Evolutionary conservation across 2,797 vertebrate species (phyloP), one percentile per base, ranked within the genome.

Genomic region (Tokudaia tokunoshimensis): DNA sequence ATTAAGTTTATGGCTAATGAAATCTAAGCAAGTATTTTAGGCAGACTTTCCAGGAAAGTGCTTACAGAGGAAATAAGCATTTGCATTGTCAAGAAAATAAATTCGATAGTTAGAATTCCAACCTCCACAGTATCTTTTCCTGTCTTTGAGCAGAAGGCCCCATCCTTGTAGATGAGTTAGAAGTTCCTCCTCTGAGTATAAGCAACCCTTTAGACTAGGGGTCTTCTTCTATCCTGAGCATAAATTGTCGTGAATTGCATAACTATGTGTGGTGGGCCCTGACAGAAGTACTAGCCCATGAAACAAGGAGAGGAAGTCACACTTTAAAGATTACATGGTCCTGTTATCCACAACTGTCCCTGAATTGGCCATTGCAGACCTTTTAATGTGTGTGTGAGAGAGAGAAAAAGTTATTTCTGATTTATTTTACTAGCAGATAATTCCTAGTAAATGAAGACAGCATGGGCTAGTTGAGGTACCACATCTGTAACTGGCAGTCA

Each of bases 391-490:
- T 9, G 15, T 74, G 24, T 65, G 44, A 61, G 29, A 80, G 50
- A 92, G 80, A 91, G 93, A 67, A 70, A 72, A 3, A 74, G 37
- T 83, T 95, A 76, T 92, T 93, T 96, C 47, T 81, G 37, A 92
- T 88, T 86, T 96, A 8, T 87, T 88, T 93, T 50, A 93, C 50
- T 37, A 85, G 31, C 41, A 96, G 55, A 9, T 82, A 78, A 85
- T 92, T 93, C 61, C 37, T 90, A 90, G 74, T 74, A 97, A 92
- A 93, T 70, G 91, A 89, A 94, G 70, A 72, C 13, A 50, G 94
- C 31, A 52, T 29, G 59, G 59, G 22, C 22, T 63, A 52, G 75
- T 26, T 50, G 44, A 52, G 22, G 88, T 37, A 75, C 11, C 22
- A 52, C 2, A 3, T 79, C 19, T 79, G 41, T 79, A 63, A 79